Percentiles rank a stretch among this genome's conserved stretches.
phyloP scores from a whole-genome alignment of 2,888 invertebrate species.

The Caenorhabditis sp. region DNA sequence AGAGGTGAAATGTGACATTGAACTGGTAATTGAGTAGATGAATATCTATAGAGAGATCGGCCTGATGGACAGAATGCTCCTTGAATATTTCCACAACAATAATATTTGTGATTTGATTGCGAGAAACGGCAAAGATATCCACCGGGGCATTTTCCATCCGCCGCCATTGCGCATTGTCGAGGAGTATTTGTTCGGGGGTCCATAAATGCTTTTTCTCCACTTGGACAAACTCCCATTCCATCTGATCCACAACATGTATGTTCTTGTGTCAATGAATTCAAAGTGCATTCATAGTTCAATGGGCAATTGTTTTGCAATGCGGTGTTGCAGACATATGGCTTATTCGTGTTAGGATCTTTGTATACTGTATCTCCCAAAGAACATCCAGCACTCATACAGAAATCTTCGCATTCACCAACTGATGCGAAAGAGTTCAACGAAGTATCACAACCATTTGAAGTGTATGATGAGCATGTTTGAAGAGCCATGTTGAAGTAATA shows the following conservation, averaged over 20 bases:
- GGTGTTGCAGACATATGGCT: conserved; percentile 51
- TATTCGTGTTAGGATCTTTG: conserved; percentile 54
- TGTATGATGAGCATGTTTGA: conserved; percentile 55
- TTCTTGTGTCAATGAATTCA: conserved; percentile 49
- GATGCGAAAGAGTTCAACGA: conserved; percentile 60
- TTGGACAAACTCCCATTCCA: conserved; percentile 53
- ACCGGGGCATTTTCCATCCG: conserved; percentile 52
- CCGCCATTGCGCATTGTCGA: conserved; percentile 56
- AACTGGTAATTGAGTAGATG: conserved; percentile 48
- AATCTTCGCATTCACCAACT: conserved; percentile 58
- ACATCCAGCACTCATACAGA: conserved; percentile 56
- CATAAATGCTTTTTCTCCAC: conserved; percentile 57
- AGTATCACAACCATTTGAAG: conserved; percentile 60
- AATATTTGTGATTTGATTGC: conserved; percentile 51
- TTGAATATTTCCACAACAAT: conserved; percentile 54
- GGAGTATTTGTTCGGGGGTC: conserved; percentile 51
- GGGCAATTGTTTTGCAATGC: conserved; percentile 57
- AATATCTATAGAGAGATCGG: conserved; percentile 48
- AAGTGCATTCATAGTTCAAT: conserved; percentile 43
- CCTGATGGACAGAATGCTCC: conserved; percentile 54
- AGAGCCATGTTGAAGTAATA: conserved; percentile 60
- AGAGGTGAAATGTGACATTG: conserved; percentile 50
- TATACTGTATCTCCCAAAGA: conserved; percentile 52
- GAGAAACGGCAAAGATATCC: conserved; percentile 54
- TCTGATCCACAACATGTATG: conserved; percentile 54